These are phyloP conservation scores for Aurelia aurita complex sp. Pacific DNA, from an alignment of 30 jellyfish, hydroid and myxozoan genomes.

Conservation along the genomic window DNA sequence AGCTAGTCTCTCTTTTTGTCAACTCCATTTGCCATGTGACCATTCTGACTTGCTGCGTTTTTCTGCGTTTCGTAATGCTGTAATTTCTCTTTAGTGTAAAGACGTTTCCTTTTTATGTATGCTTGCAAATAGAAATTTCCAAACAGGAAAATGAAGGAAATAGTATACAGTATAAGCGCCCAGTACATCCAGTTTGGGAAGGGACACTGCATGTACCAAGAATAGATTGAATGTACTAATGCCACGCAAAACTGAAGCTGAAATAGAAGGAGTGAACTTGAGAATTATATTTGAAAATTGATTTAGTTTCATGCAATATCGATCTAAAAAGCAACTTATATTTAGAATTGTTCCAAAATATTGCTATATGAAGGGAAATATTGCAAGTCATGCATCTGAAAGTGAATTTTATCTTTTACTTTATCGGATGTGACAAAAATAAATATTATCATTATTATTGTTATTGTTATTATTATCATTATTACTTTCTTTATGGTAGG, in stretches of 20 bases:
- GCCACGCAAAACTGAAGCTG: slow-evolving; percentile 92
- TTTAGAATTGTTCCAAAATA: too few species aligned
- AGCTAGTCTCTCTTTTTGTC: slow-evolving; percentile 47
- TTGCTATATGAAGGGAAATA: too few species aligned
- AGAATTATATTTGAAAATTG: neutral
- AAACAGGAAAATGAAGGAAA: slow-evolving; percentile 83
- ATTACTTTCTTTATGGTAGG: too few species aligned
- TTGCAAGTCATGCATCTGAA: too few species aligned
- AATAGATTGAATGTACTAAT: slow-evolving; percentile 56
- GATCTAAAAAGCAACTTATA: neutral
- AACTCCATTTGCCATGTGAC: slow-evolving; percentile 32
- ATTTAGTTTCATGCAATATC: neutral
- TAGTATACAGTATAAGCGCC: slow-evolving; percentile 67
- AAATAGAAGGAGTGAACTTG: neutral
- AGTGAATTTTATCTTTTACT: too few species aligned
- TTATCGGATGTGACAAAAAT: too few species aligned
- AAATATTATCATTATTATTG: too few species aligned
- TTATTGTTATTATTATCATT: too few species aligned
- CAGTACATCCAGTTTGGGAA: slow-evolving; percentile 90
- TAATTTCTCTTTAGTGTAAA: slow-evolving; percentile 17
- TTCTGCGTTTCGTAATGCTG: neutral
- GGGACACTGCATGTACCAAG: slow-evolving; percentile 81
- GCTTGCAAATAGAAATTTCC: slow-evolving; percentile 95
- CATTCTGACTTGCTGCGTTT: slow-evolving; percentile 8
- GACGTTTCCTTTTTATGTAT: slow-evolving; percentile 64